phyloP scores from a whole-genome alignment of 2,113 vertebrate genomes.

The Trochalopteron elliotii region DNA sequence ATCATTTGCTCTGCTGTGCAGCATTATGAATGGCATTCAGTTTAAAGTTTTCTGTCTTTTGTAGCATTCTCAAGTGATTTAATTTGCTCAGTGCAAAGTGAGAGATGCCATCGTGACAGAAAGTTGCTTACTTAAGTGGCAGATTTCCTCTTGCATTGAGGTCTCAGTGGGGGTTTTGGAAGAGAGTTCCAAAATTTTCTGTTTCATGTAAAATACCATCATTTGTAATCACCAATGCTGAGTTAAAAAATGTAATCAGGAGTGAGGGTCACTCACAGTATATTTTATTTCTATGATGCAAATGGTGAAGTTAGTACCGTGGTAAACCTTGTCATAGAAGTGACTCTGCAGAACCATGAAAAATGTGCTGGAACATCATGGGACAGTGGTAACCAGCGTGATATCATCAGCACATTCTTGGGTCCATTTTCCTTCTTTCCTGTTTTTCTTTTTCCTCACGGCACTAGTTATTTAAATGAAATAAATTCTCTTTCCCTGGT shows the following conservation, averaged over 20 bases:
- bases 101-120: conserved; percentile 60
- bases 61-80: conserved; percentile 63
- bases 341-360: neutral
- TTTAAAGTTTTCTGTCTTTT: conserved; percentile 68
- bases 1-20: conserved; percentile 54
- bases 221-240: neutral
- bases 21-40: conserved; percentile 65
- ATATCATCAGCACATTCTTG: rapidly evolving
- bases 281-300: neutral
- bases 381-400: neutral
- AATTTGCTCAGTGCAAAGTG: conserved; percentile 59
- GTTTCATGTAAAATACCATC: neutral
- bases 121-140: conserved; percentile 51
- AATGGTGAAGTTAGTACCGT: neutral
- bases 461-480: neutral
- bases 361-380: neutral
- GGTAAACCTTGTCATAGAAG: neutral
- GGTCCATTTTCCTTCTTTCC: neutral
- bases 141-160: conserved; percentile 13
- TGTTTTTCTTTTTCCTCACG: neutral
- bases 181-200: conserved; percentile 15
- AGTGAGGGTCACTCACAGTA: neutral
- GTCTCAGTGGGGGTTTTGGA: conserved; percentile 29
- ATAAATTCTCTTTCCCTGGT: neutral
- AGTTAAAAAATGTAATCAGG: conserved; percentile 11